phyloP scores from a whole-genome alignment of 2,888 invertebrate genomes.

The Monopis laevigella region DNA sequence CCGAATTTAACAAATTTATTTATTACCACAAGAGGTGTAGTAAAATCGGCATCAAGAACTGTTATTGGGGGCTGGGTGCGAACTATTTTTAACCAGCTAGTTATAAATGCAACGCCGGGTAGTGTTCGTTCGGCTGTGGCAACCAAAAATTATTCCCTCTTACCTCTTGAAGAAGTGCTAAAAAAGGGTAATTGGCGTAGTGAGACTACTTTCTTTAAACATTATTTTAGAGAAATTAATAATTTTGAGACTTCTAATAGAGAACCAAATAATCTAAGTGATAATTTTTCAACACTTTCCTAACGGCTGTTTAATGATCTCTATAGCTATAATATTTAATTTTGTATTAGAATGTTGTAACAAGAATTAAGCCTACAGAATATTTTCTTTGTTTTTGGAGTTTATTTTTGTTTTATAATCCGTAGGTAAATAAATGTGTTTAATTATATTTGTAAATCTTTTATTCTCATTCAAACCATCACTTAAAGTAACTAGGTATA shows the following conservation, averaged over 20 bases:
- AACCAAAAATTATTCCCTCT: conserved; percentile 1
- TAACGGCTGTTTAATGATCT: too few relatives aligned
- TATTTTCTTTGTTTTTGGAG: too few relatives aligned
- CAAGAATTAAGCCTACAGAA: too few relatives aligned
- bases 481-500: too few relatives aligned
- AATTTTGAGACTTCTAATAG: background rate
- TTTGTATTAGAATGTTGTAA: too few relatives aligned
- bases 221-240: conserved; percentile 16
- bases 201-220: conserved; percentile 14
- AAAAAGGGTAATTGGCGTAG: conserved; percentile 17
- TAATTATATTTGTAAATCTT: too few relatives aligned
- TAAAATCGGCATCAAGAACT: conserved; percentile 12
- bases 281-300: background rate
- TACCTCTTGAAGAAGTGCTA: conserved; percentile 15
- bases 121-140: conserved; percentile 16
- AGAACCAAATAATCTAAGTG: background rate
- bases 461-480: too few relatives aligned
- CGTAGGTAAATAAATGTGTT: too few relatives aligned
- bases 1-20: background rate
- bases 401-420: too few relatives aligned
- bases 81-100: conserved; percentile 9
- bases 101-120: conserved; percentile 11
- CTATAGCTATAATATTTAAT: too few relatives aligned
- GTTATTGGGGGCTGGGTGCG: conserved; percentile 17
- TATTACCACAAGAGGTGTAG: conserved; percentile 3